These are phyloP conservation scores for Lacanobia wlatinum DNA, from an alignment of 2,888 invertebrate species.

Conservation along the genomic window DNA sequence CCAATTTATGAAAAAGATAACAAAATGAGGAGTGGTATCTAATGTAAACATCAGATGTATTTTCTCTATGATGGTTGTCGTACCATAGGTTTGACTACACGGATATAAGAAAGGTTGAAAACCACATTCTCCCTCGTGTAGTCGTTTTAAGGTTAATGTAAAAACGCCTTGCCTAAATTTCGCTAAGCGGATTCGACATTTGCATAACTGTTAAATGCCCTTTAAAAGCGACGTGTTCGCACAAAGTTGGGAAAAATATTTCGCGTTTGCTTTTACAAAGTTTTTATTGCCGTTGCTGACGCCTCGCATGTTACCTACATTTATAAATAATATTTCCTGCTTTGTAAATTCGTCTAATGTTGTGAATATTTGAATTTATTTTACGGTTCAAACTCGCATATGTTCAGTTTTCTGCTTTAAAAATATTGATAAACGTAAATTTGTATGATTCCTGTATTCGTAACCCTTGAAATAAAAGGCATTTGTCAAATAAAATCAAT, in stretches of 20 bases:
- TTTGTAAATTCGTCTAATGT: constrained; percentile 44
- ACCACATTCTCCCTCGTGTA: background rate
- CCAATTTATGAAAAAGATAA: constrained; percentile 56
- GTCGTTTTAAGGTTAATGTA: constrained; percentile 56
- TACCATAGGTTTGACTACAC: background rate
- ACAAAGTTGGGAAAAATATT: constrained; percentile 72
- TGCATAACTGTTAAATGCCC: constrained; percentile 73
- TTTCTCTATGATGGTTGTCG: background rate
- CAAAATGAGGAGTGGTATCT: constrained; percentile 39
- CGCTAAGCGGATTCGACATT: constrained; percentile 70
- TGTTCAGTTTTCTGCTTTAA: background rate
- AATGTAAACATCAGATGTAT: constrained; percentile 37
- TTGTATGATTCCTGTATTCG: background rate
- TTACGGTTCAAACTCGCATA: background rate
- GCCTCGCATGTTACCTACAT: constrained; percentile 60
- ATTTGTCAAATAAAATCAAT: constrained; percentile 48
- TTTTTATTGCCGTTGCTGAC: constrained; percentile 67
- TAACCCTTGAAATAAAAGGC: constrained; percentile 6
- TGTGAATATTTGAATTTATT: constrained; percentile 42
- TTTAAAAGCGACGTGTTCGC: constrained; percentile 67
- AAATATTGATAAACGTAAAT: too few relatives aligned
- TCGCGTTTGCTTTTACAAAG: constrained; percentile 64
- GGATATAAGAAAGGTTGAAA: background rate
- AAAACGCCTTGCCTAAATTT: constrained; percentile 66
- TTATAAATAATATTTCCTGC: constrained; percentile 62